Evolutionary conservation across 2,113 vertebrate genomes (phyloP), one percentile per base, ranked within the genome.

Genomic region (Pteropus alecto): DNA sequence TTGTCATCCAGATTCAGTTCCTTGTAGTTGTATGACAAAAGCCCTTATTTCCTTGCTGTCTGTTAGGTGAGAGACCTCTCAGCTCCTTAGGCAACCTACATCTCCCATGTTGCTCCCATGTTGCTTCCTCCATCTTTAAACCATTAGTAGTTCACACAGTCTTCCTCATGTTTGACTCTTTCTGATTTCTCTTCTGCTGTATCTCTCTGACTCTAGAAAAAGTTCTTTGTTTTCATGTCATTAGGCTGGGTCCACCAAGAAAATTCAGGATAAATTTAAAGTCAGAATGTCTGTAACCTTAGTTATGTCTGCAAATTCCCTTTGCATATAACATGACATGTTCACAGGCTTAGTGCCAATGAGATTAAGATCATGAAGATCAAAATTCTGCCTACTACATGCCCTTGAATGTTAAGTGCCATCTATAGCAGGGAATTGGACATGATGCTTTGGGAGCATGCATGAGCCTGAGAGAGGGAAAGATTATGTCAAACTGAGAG

Each of bases 71-170:
- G 33, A 74, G 79, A 41, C 22, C 14, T 33, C 28, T 48, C 5
- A 22, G 28, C 22, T 84, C 9, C 48, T 76, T 30, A 24, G 30
- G 19, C 6, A 15, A 16, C 8, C 9, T 76, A 13, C 1, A 48
- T 63, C 51, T 51, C 43, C 15, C 46, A n/a, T 56, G 38, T 74
- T 48, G 9, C 68, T 43, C 43, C 15, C 46, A n/a, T 56, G 33
- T 74, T 48, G 9, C 68, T 43, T 77, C 30, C 54, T 93, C 26
- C 19, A 15, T 30, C 15, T 77, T 70, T 38, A 71, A 73, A 77
- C 26, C 13, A 15, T 63, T 15, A 56, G 0, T n/a, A 38, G 6
- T 77, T 61, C 2, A 35, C 9, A 3, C 0, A 30, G 14, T 11
- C 30, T 3, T 82, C 76, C 13, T 54, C 33, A 63, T 33, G 1